Base-by-base conservation (phyloP, 2,113 vertebrate genomes). In the Thermophis baileyi region DNA sequence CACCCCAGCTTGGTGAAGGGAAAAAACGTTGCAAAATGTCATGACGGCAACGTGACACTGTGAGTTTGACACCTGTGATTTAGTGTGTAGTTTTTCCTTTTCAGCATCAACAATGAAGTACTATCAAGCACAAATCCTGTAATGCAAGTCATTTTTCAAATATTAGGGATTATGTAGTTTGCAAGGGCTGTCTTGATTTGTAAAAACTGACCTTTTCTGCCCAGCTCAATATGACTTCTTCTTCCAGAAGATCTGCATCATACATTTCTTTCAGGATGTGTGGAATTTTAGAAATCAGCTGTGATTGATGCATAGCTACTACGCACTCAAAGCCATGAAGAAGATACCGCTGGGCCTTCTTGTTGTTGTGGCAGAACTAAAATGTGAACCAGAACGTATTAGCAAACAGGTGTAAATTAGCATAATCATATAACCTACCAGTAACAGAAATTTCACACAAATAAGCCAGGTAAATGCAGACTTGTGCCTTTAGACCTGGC, bases 361-460 rank as follows among this genome's bases (percentile, higher is more conserved):
- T 99, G 97, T 99, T 99, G 96, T 99, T 99, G 97, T 99, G 98
- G 97, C 99, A 99, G 97, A 99, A 99, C 99, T 99, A 95, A 2
- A 95, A 94, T 89, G 94, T 1, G 95, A 94, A 92, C 1, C 91
- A 46, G 92, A 1, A 94, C 0, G 0, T 3, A 49, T 60, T 25
- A 55, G 51, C 11, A 55, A 89, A 89, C 25, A 22, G 3, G 7
- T 88, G 24, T 46, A 46, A 3, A 46, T n/a, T 6, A 89, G 53
- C 25, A 25, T 57, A 6, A 44, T 20, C 16, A 10, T 9, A 44
- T 81, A 35, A 81, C 2, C 35, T 44, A 53, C 51, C 14, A 53
- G 16, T 53, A 20, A 81, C 35, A 22, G 18, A 46, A 14, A 24
- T 87, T 51, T 81, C 18, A 44, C 35, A 6, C 6, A 89, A 27